A percentile compares a stretch with the other conserved stretches of the same genome.
Conservation (phyloP, 1,140 invertebrate species). For the Trypoxylus dichotomus region DNA sequence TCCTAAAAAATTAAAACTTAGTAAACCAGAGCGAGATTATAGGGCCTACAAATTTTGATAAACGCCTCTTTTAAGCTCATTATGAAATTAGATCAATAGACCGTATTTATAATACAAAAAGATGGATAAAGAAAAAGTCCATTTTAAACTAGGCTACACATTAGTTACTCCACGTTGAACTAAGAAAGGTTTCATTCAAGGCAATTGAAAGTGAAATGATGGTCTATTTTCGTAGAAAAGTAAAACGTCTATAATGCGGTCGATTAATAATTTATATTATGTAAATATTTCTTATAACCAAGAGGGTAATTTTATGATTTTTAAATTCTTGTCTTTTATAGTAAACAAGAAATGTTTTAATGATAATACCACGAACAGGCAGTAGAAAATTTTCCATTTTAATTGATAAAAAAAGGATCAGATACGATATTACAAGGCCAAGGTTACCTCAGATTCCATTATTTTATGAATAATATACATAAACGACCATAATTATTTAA, state of each 20-base stretch:
- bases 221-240: neutral
- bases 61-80: neutral
- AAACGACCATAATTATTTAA: neutral
- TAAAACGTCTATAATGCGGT: neutral
- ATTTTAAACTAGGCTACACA: neutral
- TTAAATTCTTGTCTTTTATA: too few relatives aligned
- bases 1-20: constrained; percentile 8
- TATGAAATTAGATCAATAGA: neutral
- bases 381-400: too few relatives aligned
- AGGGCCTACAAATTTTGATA: neutral
- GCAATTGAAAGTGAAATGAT: neutral
- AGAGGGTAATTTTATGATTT: neutral
- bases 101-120: neutral
- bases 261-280: constrained; percentile 7
- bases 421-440: too few relatives aligned
- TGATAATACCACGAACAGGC: too few relatives aligned
- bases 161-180: neutral
- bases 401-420: too few relatives aligned
- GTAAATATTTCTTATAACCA: neutral
- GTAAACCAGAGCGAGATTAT: neutral
- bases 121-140: neutral
- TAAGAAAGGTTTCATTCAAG: neutral
- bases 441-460: too few relatives aligned
- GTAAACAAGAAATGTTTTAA: neutral
- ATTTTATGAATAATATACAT: neutral